These are phyloP conservation scores for Poeciliopsis prolifica DNA, from an alignment of 2,113 vertebrate species.

Conservation along the genomic window DNA sequence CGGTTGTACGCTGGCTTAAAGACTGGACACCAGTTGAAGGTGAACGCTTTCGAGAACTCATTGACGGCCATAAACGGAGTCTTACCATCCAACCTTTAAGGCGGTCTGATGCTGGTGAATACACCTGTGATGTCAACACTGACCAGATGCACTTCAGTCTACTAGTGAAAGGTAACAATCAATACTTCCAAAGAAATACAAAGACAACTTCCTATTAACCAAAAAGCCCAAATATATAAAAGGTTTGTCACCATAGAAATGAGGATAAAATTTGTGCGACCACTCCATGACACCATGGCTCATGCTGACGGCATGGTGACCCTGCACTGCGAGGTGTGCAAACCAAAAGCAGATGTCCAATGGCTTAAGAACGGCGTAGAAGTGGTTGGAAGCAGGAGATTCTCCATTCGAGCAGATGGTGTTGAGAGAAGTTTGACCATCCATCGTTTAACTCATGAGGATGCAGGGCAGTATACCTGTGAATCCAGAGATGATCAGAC, in stretches of 20 bases:
- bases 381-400: constrained; percentile 73
- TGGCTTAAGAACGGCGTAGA: constrained; percentile 83
- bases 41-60: constrained; percentile 74
- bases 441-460: constrained; percentile 75
- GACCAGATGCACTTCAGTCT: constrained; percentile 84
- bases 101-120: constrained; percentile 82
- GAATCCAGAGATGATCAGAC: constrained; percentile 84
- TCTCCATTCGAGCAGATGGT: constrained; percentile 78
- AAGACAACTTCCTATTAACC: not conserved
- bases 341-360: constrained; percentile 83
- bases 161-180: constrained; percentile 81
- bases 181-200: accelerated
- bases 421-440: constrained; percentile 88
- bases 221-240: not conserved
- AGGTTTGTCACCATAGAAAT: constrained; percentile 77
- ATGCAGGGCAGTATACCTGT: constrained; percentile 86
- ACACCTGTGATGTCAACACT: constrained; percentile 81
- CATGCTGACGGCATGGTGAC: constrained; percentile 83
- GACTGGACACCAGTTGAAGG: constrained; percentile 76
- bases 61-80: constrained; percentile 73
- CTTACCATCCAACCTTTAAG: constrained; percentile 82
- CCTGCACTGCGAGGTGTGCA: constrained; percentile 85
- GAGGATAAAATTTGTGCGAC: constrained; percentile 82
- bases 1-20: constrained; percentile 80
- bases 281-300: constrained; percentile 77